Evolutionary conservation across 2,113 vertebrate species (phyloP), one percentile per base, ranked within the genome.

Genomic region (Takifugu flavidus): DNA sequence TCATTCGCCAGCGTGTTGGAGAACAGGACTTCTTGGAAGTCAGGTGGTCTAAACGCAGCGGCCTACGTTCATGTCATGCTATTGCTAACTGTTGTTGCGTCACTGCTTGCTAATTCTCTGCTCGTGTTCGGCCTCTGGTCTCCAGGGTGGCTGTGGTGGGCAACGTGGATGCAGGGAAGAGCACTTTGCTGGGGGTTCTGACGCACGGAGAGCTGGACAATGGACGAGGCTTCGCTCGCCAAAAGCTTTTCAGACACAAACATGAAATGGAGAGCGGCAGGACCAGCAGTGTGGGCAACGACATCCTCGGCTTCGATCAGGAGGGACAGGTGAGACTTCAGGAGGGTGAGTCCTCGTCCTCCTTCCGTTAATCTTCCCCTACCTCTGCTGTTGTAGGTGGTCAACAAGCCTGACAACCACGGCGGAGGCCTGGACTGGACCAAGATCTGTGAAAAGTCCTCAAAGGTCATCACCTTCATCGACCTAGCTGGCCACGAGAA

Each of bases 21-120:
- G 96, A 99, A 88, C 94, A 95, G 65, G 97, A 99, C 90, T 99
- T 99, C 91, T 88, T 99, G 89, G 97, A 99, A 88, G 96, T 99
- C 93, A 94, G 97, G 97, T 99, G 86, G 93, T 89, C 34, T 39
- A 39, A 10, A 39, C 7, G 11, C 34, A 3, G 34, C 7, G 34
- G 11, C 7, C 4, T 14, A 47, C 1, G n/a, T 15, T n/a, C 0
- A 12, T 14, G 14, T 52, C 55, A 0, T 39, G 34, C 34, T 39
- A 6, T 6, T 39, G 2, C 14, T 47, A n/a, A 47, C 45, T 13
- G 45, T 14, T n/a, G 8, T n/a, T 47, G 13, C 45, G 14, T 39
- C 34, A 39, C 34, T 39, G 34, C 3, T 10, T 10, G 11, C 34
- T 11, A 20, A 20, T 20, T 20, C 20, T 20, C 20, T 20, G 20